A percentile compares a stretch with the other conserved stretches of the same genome.
These are phyloP conservation scores for Drosophila nr. fundita DNA, from an alignment of 2,888 invertebrate species.

Conservation along the genomic window DNA sequence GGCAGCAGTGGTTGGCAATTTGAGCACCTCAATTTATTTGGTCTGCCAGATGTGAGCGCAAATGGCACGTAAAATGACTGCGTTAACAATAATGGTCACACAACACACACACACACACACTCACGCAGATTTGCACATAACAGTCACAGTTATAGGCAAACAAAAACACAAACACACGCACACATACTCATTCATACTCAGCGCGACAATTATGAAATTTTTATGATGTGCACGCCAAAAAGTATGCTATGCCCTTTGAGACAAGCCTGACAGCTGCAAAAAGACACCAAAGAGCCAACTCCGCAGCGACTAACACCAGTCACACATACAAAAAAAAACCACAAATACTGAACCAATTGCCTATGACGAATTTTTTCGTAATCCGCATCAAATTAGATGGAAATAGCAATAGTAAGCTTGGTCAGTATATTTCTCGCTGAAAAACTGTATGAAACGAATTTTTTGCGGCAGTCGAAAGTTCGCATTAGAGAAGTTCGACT, in stretches of 20 bases:
- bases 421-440: neutral
- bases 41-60: constrained; percentile 64
- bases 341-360: neutral
- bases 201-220: constrained; percentile 72
- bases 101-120: constrained; percentile 29
- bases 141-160: constrained; percentile 32
- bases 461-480: neutral
- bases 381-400: neutral
- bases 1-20: constrained; percentile 38
- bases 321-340: constrained; percentile 9
- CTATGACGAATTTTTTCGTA: neutral
- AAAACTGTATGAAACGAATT: neutral
- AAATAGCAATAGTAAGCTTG: neutral
- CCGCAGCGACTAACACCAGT: constrained; percentile 25
- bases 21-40: constrained; percentile 57
- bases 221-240: constrained; percentile 64
- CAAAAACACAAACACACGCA: neutral
- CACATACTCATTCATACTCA: neutral
- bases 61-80: constrained; percentile 65
- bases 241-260: constrained; percentile 60
- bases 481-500: neutral
- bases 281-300: constrained; percentile 34
- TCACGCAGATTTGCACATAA: constrained; percentile 3
- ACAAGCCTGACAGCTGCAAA: constrained; percentile 37
- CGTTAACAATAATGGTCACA: constrained; percentile 56